Evolutionary conservation across 2,113 vertebrate genomes (phyloP).

Genomic region (Chionomys nivalis): DNA sequence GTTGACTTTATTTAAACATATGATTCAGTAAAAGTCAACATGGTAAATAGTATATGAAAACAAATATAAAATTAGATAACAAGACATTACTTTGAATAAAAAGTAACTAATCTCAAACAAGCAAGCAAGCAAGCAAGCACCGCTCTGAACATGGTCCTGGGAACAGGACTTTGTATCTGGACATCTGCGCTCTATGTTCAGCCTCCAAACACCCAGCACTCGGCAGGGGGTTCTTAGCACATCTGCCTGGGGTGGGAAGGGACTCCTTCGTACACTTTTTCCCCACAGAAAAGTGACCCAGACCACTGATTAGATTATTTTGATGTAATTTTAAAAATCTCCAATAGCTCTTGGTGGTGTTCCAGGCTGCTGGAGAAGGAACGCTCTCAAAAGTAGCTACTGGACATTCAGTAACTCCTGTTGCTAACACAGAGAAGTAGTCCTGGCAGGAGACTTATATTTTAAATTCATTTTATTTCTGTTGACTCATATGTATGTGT

Average conservation of each 20-base stretch:
- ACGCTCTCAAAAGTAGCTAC: not conserved
- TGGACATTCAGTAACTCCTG: not conserved
- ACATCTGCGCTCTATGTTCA: not conserved
- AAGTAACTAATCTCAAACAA: not conserved
- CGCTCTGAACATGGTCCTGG: not conserved
- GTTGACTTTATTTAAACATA: not conserved
- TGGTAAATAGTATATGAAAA: not conserved
- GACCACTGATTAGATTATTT: conserved; percentile 54
- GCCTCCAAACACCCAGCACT: accelerated
- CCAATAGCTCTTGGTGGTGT: not conserved
- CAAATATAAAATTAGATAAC: not conserved
- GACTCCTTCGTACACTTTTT: not conserved
- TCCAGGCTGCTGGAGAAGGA: conserved; percentile 29
- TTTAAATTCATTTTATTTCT: not conserved
- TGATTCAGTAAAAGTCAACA: not conserved
- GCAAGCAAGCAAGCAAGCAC: not conserved
- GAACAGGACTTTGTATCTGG: not conserved
- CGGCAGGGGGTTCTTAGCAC: accelerated
- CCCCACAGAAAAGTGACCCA: conserved; percentile 44
- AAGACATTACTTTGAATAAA: not conserved
- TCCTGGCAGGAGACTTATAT: not conserved
- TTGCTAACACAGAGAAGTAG: conserved; percentile 1
- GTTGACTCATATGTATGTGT: not conserved
- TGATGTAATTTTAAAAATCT: conserved; percentile 30
- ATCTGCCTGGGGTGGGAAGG: not conserved